Conservation (phyloP, 2,113 vertebrate species). For the Actenoides hombroni region DNA sequence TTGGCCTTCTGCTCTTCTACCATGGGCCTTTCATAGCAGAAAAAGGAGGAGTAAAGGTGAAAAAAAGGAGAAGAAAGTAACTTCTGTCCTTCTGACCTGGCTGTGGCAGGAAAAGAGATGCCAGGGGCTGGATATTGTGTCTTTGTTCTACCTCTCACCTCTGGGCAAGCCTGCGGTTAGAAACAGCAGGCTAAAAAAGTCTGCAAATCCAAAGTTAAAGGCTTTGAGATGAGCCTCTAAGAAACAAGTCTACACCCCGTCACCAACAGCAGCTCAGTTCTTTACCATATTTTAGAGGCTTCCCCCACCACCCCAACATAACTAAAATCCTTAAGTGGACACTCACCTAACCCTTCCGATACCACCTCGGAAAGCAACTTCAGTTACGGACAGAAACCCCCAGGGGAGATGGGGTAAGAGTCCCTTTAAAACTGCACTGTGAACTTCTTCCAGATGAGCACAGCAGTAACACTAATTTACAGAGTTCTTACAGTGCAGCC, state of each 20-base stretch:
- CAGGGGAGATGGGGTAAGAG: neutral
- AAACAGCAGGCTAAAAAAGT: neutral
- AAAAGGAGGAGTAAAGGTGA: neutral
- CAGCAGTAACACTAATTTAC: too few relatives aligned
- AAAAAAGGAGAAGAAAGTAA: neutral
- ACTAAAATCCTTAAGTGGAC: neutral
- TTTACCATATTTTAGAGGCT: neutral
- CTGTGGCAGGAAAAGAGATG: neutral
- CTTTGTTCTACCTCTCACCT: neutral
- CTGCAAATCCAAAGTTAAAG: neutral
- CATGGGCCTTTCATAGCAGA: neutral
- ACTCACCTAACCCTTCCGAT: neutral
- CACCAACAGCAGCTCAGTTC: neutral
- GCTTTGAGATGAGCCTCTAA: neutral
- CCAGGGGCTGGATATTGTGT: neutral
- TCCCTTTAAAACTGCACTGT: neutral
- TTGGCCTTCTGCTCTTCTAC: neutral
- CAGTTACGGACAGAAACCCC: neutral
- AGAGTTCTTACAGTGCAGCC: neutral
- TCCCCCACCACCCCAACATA: neutral
- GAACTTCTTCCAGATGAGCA: neutral
- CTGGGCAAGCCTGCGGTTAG: neutral
- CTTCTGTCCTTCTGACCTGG: neutral
- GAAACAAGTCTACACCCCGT: neutral
- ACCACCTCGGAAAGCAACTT: neutral